Conservation (phyloP, 2,113 vertebrate species). For the Nothobranchius furzeri region DNA sequence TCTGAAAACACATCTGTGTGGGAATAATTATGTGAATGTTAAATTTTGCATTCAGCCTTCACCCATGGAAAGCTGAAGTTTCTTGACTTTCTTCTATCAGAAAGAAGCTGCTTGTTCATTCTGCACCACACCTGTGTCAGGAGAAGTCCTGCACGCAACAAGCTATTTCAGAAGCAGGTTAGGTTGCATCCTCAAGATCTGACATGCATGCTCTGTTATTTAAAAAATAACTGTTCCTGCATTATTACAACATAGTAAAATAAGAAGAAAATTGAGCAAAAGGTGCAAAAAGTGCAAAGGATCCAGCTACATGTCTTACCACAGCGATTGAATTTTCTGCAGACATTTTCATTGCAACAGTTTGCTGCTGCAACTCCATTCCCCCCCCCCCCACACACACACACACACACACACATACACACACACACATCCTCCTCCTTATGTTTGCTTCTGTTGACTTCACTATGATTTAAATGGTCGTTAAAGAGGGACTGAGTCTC, state of each 20-base stretch:
- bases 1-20: neutral
- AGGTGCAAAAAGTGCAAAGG: neutral
- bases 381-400: too few relatives aligned
- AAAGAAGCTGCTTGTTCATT: neutral
- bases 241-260: neutral
- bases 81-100: neutral
- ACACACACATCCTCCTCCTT: neutral
- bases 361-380: neutral
- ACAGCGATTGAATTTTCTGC: neutral
- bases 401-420: too few relatives aligned
- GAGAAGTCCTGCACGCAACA: neutral
- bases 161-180: neutral
- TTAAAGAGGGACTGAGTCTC: neutral
- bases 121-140: neutral
- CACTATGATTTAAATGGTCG: neutral
- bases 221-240: neutral
- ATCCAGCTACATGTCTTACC: neutral
- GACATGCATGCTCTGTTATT: too few relatives aligned
- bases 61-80: conserved; percentile 5
- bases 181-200: neutral
- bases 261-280: neutral
- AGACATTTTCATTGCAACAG: neutral
- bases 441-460: conserved; percentile 7
- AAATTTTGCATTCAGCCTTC: neutral
- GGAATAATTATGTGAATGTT: neutral